Evolutionary conservation across 2,888 invertebrate genomes (phyloP).

Genomic region (Melipona bicolor): DNA sequence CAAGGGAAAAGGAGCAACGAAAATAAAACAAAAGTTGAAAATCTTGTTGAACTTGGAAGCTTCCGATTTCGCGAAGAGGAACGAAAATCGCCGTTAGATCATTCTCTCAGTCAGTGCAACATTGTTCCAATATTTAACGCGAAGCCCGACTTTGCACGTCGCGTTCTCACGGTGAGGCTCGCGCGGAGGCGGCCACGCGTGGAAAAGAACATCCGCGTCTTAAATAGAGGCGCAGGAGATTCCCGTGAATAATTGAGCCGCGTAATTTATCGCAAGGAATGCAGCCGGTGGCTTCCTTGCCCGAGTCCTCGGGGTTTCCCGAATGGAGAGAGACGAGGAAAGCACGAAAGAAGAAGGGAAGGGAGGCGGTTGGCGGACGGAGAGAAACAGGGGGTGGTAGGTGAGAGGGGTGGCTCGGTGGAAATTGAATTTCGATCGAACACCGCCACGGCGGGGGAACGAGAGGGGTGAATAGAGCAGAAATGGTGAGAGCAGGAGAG

Average conservation of each 20-base stretch:
- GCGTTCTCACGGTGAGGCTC: neutral
- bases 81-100: neutral
- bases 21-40: no score
- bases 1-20: neutral
- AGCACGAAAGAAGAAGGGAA: slow-evolving; percentile 59
- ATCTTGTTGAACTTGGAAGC: no score
- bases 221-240: slow-evolving; percentile 76
- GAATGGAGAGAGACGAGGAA: slow-evolving; percentile 64
- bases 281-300: slow-evolving; percentile 77
- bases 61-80: neutral
- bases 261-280: slow-evolving; percentile 82
- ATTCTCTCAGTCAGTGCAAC: neutral
- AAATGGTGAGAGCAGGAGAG: slow-evolving; percentile 48
- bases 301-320: slow-evolving; percentile 72
- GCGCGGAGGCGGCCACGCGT: neutral
- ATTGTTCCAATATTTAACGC: neutral
- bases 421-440: slow-evolving; percentile 84
- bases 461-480: slow-evolving; percentile 50
- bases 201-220: slow-evolving; percentile 46
- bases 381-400: slow-evolving; percentile 66
- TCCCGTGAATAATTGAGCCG: slow-evolving; percentile 82
- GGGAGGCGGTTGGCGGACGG: slow-evolving; percentile 58
- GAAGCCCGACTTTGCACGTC: neutral
- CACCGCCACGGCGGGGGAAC: slow-evolving; percentile 73
- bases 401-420: slow-evolving; percentile 77